Conservation (phyloP, 2,113 vertebrate species). For the Pterophyllum scalare region DNA sequence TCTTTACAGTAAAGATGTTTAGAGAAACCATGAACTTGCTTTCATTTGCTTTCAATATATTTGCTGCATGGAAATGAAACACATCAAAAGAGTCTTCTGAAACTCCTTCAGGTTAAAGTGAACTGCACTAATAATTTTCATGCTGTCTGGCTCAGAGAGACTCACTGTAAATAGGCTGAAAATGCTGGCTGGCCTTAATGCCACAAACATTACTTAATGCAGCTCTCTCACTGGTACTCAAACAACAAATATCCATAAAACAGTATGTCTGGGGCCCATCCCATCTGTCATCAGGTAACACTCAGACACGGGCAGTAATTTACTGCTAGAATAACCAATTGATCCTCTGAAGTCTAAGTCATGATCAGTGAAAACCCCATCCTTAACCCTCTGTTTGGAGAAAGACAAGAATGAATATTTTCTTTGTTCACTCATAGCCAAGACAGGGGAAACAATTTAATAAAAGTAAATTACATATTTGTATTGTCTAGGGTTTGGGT, state of each 20-base stretch:
- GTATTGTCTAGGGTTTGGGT: too few species aligned
- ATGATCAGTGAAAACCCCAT: fast-evolving
- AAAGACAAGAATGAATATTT: not conserved
- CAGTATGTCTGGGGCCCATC: not conserved
- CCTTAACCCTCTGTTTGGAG: not conserved
- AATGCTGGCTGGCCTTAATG: not conserved
- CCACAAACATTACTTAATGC: not conserved
- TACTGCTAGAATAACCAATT: not conserved
- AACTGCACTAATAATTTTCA: not conserved
- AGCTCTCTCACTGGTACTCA: not conserved
- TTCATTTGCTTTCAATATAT: not conserved
- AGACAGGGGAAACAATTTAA: not conserved
- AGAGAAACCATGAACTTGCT: not conserved
- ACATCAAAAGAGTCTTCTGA: not conserved
- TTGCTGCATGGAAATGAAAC: not conserved
- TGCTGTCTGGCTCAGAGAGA: not conserved
- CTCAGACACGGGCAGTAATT: fast-evolving
- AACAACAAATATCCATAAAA: not conserved
- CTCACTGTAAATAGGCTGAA: not conserved
- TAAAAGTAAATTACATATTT: too few species aligned
- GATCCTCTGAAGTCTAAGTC: not conserved
- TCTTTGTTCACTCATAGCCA: not conserved
- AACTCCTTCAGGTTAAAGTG: not conserved
- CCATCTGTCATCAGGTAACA: not conserved
- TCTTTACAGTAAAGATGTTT: not conserved